phyloP scores from a whole-genome alignment of 2,113 vertebrate genomes.

The Neolamprologus cancellatus region DNA sequence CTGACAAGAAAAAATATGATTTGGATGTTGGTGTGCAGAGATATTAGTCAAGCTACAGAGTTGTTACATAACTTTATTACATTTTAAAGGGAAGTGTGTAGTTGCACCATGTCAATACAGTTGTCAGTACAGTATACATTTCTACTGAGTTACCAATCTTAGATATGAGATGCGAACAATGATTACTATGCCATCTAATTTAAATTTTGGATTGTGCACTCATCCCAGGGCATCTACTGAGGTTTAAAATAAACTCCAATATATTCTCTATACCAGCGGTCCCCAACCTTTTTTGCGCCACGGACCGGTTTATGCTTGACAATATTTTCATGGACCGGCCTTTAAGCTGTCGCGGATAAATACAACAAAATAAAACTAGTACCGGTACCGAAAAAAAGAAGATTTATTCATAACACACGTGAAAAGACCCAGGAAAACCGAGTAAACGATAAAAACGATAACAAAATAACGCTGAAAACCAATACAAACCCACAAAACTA shows the following conservation, averaged over 20 bases:
- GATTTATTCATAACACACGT: too few relatives aligned
- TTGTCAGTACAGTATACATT: background rate
- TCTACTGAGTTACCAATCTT: background rate
- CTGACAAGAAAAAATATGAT: background rate
- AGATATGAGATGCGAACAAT: background rate
- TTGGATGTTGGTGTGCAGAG: background rate
- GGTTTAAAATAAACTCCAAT: background rate
- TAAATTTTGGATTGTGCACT: background rate
- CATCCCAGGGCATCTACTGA: background rate
- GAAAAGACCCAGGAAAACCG: too few relatives aligned
- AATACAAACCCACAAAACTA: too few relatives aligned
- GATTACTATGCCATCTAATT: background rate
- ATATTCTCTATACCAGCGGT: background rate
- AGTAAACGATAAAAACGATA: too few relatives aligned
- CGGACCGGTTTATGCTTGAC: too few relatives aligned
- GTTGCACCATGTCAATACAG: background rate
- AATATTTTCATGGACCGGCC: too few relatives aligned
- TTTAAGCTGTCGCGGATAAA: too few relatives aligned
- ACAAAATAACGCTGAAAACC: too few relatives aligned
- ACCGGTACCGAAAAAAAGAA: too few relatives aligned
- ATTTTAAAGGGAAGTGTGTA: background rate
- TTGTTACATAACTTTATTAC: background rate
- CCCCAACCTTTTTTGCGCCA: too few relatives aligned
- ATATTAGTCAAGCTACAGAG: background rate
- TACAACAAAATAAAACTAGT: too few relatives aligned